Percentiles rank a stretch among this genome's conserved stretches.
These are phyloP conservation scores for Pseudopipra pipra DNA, from an alignment of 2,113 vertebrate species.

Conservation along the genomic window DNA sequence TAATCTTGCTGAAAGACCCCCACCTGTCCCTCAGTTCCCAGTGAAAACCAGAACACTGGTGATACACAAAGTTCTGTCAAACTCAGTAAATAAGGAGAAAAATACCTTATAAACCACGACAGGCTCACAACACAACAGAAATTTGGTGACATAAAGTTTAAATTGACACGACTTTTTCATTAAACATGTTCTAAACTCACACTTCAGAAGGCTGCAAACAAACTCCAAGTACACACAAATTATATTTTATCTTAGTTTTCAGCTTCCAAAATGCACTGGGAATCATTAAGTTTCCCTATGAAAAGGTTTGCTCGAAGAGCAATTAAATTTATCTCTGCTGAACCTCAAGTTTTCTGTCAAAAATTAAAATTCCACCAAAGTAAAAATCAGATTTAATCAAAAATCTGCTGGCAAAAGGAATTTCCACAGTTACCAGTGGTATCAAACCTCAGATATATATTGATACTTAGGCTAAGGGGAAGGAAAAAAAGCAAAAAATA, in stretches of 20 bases:
- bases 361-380: neutral
- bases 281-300: neutral
- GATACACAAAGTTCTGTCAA: neutral
- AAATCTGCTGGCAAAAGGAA: neutral
- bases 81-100: neutral
- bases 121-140: neutral
- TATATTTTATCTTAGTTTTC: neutral
- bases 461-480: neutral
- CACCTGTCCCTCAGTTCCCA: neutral
- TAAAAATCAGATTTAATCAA: neutral
- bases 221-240: neutral
- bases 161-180: neutral
- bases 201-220: neutral
- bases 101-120: fast-evolving
- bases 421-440: neutral
- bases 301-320: neutral
- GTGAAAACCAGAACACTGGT: neutral
- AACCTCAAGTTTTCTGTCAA: neutral
- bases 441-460: neutral
- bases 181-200: neutral
- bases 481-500: fast-evolving
- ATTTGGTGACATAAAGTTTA: neutral
- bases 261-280: neutral
- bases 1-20: neutral
- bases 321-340: neutral